Percentiles rank a stretch among this genome's conserved stretches.
These are phyloP conservation scores for Palythoa grandiflora DNA, from an alignment of 92 coral and sea anemone genomes.

Conservation along the genomic window DNA sequence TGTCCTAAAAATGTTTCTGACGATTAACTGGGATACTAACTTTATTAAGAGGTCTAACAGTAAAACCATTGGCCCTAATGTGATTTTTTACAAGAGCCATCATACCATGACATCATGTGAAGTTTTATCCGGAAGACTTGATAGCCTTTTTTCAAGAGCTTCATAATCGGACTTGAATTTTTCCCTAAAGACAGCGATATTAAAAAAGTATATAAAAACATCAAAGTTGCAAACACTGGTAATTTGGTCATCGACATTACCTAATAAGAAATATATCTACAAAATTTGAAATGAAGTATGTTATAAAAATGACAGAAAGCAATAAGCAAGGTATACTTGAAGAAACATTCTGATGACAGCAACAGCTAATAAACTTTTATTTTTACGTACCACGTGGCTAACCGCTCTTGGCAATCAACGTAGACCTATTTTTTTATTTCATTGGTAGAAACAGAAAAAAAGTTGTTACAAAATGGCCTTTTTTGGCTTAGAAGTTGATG, in stretches of 20 bases:
- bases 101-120: slow-evolving; percentile 96
- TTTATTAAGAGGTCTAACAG: too few relatives aligned
- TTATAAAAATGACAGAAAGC: neutral
- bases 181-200: slow-evolving; percentile 59
- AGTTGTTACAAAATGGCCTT: neutral
- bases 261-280: neutral
- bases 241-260: too few relatives aligned
- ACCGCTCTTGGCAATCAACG: slow-evolving; percentile 73
- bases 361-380: neutral
- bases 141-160: slow-evolving; percentile 70
- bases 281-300: neutral
- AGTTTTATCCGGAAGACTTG: slow-evolving; percentile 76
- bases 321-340: neutral
- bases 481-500: neutral
- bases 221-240: neutral
- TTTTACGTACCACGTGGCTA: slow-evolving; percentile 76
- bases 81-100: neutral
- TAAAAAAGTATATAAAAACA: neutral
- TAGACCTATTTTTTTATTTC: slow-evolving; percentile 60
- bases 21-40: too few relatives aligned
- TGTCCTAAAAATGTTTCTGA: too few relatives aligned
- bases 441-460: neutral
- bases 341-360: neutral
- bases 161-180: slow-evolving; percentile 84
- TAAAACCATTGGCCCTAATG: too few relatives aligned